Evolutionary conservation across 2,888 invertebrate species (phyloP), one percentile per base, ranked within the genome.

Genomic region (Acanthacorydalis orientalis): DNA sequence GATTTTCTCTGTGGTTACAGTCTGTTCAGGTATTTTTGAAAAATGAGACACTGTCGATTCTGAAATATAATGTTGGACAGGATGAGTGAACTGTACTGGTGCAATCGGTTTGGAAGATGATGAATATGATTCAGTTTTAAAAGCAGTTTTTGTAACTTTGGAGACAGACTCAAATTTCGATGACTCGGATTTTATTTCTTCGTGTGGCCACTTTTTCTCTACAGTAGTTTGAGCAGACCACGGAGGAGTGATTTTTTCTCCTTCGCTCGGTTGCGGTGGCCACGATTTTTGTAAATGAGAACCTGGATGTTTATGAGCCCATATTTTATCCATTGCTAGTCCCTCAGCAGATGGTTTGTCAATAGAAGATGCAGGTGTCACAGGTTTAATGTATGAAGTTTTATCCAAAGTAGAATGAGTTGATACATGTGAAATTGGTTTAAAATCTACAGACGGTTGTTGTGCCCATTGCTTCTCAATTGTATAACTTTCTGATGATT

Each of bases 291-390:
- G 68, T n/a, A 63, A 57, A 33, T 64, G 60, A 0, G 65, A 66
- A 31, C 67, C 62, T 10, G 62, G 60, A 50, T 64, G 65, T 54
- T 71, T 72, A 48, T 70, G 69, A 3, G 72, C 67, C 74, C 74
- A 74, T 1, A 68, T 63, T 58, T 72, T 74, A 53, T 74, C 74
- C 73, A 74, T 74, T 11, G 68, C 64, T 40, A 72, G 53, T 4
- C 64, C 74, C 53, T 74, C 69, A 1, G 65, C 64, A 6, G 72
- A 70, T 4, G 73, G 72, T 53, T 68, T 68, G 1, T 50, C 42
- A 32, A 32, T 15, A 37, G 47, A 45, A 43, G 38, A 47, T 35
- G 47, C 39, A 33, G 52, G 31, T 14, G 50, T 42, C 40, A 51
- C 43, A 10, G 50, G 47, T 38, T 48, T 49, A 38, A 14, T 15